Evolutionary conservation across 2,797 vertebrate genomes (phyloP).

Genomic region (Rhynchonycteris naso): DNA sequence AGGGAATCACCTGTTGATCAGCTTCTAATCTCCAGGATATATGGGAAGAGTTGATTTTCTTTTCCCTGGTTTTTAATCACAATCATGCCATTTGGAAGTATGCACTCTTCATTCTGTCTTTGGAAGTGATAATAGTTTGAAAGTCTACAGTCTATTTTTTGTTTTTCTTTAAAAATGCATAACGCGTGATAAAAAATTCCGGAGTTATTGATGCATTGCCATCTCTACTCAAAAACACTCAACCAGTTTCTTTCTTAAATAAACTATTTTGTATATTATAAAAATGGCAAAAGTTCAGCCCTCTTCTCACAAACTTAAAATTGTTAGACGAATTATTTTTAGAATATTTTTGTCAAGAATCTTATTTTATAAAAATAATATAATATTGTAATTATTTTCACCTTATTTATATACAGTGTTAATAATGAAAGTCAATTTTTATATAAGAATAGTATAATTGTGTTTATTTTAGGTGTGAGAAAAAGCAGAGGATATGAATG

Average conservation of each 20-base stretch:
- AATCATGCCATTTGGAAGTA: slow-evolving; percentile 9
- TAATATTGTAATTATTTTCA: not conserved
- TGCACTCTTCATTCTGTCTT: not conserved
- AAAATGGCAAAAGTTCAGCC: not conserved
- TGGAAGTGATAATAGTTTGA: not conserved
- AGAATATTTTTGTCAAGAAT: not conserved
- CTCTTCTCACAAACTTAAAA: not conserved
- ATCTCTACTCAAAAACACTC: not conserved
- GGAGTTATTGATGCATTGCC: not conserved
- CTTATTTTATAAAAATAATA: not conserved
- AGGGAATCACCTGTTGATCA: slow-evolving; percentile 18
- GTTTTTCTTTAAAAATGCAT: slow-evolving; percentile 4
- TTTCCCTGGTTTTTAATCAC: slow-evolving; percentile 17
- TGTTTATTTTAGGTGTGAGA: not conserved
- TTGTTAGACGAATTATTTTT: not conserved
- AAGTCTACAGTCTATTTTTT: not conserved
- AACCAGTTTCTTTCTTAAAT: not conserved
- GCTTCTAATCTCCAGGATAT: not conserved
- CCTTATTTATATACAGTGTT: not conserved
- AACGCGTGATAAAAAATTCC: slow-evolving; percentile 18
- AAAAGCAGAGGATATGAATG: not conserved
- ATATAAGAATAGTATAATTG: not conserved
- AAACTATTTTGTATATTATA: not conserved
- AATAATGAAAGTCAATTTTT: not conserved
- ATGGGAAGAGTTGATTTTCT: not conserved